Conservation (phyloP, 2,888 invertebrate species). For the Cephus spinipes region DNA sequence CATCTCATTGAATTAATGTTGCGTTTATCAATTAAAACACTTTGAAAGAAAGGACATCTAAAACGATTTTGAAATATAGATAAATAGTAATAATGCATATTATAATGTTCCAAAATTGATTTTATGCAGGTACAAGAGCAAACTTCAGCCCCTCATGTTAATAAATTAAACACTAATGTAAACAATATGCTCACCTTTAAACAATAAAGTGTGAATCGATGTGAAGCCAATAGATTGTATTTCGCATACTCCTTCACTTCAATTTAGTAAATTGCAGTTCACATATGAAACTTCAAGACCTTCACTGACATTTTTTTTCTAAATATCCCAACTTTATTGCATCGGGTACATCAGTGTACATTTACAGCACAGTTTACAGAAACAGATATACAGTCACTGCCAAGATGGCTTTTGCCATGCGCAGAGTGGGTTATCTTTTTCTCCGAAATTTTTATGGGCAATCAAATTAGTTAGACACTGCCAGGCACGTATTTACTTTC, state of each 20-base stretch:
- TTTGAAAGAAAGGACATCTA: not conserved
- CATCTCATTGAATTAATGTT: not conserved
- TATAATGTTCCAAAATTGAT: not conserved
- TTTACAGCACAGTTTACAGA: not conserved
- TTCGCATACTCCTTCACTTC: not conserved
- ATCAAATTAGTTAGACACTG: not conserved
- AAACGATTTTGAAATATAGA: not conserved
- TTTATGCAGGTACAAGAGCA: not conserved
- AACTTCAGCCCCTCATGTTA: not conserved
- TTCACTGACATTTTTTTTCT: not conserved
- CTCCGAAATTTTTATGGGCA: not conserved
- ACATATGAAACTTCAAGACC: not conserved
- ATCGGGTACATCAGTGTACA: not conserved
- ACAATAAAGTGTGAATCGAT: not conserved
- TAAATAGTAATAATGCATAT: not conserved
- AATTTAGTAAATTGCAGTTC: not conserved
- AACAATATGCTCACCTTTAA: not conserved
- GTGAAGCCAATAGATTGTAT: not conserved
- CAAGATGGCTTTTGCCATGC: not conserved
- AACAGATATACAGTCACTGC: not conserved
- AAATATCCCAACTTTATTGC: not conserved
- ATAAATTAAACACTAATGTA: not conserved
- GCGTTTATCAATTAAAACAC: not conserved
- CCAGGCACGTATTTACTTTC: not conserved
- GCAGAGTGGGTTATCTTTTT: not conserved